Evolutionary conservation across 2,113 vertebrate species (phyloP).

Genomic region (Heteronetta atricapilla): DNA sequence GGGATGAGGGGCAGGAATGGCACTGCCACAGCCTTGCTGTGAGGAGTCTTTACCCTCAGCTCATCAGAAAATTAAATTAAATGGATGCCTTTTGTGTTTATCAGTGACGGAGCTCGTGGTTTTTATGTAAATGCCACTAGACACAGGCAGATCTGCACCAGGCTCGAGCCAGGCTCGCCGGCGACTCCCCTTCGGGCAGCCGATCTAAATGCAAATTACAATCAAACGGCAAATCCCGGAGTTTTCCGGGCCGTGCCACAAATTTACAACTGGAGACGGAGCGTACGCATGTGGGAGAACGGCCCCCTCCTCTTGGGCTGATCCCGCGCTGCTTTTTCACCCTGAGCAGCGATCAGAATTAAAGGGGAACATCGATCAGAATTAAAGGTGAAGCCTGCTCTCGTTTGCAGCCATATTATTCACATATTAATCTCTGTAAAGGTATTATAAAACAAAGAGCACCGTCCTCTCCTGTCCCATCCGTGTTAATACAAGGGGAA

Average conservation of each 20-base stretch:
- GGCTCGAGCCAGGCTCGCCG: background rate
- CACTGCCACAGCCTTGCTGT: background rate
- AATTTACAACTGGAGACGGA: background rate
- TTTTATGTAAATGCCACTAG: slow-evolving; percentile 64
- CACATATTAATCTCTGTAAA: background rate
- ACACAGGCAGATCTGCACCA: slow-evolving; percentile 7
- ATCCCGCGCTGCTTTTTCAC: background rate
- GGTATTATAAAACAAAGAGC: background rate
- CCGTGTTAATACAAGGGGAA: background rate
- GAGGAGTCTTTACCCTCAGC: too few relatives aligned
- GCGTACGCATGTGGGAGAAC: background rate
- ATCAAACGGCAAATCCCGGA: slow-evolving; percentile 1
- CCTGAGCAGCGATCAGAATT: background rate
- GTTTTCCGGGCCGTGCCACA: background rate
- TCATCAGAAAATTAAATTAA: slow-evolving; percentile 50
- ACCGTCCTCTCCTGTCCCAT: background rate
- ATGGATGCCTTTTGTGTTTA: slow-evolving; percentile 53
- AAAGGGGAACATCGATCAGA: background rate
- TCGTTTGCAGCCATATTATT: background rate
- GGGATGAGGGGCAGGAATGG: background rate
- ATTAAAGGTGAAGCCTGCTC: background rate
- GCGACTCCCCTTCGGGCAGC: slow-evolving; percentile 49
- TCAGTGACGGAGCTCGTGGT: slow-evolving; percentile 57
- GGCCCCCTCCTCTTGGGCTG: background rate
- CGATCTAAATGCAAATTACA: slow-evolving; percentile 75